Evolutionary conservation across 2,797 vertebrate genomes (phyloP).

Genomic region (Psittacula echo): DNA sequence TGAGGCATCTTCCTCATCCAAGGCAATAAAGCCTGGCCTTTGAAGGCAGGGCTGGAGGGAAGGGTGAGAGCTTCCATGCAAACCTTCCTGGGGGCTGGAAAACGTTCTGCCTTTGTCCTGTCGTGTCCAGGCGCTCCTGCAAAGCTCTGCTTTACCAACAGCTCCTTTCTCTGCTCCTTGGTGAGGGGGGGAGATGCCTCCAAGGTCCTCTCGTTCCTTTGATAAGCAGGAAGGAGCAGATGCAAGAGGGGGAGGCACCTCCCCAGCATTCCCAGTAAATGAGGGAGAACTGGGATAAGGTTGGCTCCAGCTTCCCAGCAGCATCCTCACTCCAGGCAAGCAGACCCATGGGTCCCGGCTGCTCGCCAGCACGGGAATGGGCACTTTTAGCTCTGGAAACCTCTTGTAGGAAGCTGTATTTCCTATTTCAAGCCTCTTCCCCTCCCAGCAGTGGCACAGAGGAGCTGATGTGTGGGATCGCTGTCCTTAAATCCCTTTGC

Average conservation of each 20-base stretch:
- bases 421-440: background rate
- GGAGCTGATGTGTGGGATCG: background rate
- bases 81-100: background rate
- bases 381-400: background rate
- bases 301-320: background rate
- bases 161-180: background rate
- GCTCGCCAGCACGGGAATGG: background rate
- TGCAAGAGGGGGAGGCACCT: background rate
- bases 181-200: background rate
- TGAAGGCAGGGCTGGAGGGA: background rate
- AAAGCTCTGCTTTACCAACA: background rate
- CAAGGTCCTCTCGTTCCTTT: background rate
- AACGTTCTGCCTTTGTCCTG: background rate
- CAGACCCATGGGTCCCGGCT: background rate
- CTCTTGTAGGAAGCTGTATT: background rate
- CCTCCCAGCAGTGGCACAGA: background rate
- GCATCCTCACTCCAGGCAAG: background rate
- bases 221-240: background rate
- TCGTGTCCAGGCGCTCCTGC: background rate
- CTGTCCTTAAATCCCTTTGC: background rate
- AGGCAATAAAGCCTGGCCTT: background rate
- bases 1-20: background rate
- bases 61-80: background rate
- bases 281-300: background rate
- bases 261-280: fast-evolving